phyloP scores from a whole-genome alignment of 2,797 vertebrate genomes.

The Gouania willdenowi region DNA sequence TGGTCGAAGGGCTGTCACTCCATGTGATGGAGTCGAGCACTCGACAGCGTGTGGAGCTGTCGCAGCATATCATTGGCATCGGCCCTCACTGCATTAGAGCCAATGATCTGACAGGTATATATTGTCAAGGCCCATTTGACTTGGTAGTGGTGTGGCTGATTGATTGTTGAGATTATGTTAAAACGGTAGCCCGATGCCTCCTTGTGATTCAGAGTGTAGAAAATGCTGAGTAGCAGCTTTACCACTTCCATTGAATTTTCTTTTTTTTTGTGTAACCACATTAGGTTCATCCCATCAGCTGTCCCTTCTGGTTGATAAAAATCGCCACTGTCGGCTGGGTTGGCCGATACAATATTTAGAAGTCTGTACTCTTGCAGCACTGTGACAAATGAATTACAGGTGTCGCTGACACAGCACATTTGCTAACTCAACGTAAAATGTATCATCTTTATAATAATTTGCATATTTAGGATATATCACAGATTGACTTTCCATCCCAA shows the following conservation, averaged over 20 bases:
- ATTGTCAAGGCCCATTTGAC: conserved; percentile 69
- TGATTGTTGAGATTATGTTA: conserved; percentile 60
- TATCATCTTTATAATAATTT: conserved; percentile 3
- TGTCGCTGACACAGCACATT: conserved; percentile 38
- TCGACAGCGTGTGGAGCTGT: conserved; percentile 28
- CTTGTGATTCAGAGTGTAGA: conserved; percentile 47
- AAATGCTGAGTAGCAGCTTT: conserved; percentile 29
- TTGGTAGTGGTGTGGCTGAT: conserved; percentile 63
- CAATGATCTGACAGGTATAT: conserved; percentile 70
- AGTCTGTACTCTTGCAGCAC: conserved; percentile 18
- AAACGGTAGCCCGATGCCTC: conserved; percentile 37
- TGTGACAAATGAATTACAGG: conserved; percentile 31
- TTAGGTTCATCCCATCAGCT: conserved; percentile 30
- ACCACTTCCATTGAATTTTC: conserved; percentile 42
- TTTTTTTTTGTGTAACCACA: conserved; percentile 39
- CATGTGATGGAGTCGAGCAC: conserved; percentile 13
- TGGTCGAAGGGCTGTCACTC: conserved; percentile 45
- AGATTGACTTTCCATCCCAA: conserved; percentile 4
- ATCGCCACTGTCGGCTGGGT: conserved; percentile 26
- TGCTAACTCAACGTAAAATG: conserved; percentile 20
- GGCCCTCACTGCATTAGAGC: conserved; percentile 51
- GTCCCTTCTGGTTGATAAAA: conserved; percentile 27
- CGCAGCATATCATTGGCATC: conserved; percentile 46
- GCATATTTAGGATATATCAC: conserved; percentile 6
- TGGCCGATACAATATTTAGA: conserved; percentile 8